Evolutionary conservation across 2,113 vertebrate species (phyloP).

Genomic region (Upupa epops): DNA sequence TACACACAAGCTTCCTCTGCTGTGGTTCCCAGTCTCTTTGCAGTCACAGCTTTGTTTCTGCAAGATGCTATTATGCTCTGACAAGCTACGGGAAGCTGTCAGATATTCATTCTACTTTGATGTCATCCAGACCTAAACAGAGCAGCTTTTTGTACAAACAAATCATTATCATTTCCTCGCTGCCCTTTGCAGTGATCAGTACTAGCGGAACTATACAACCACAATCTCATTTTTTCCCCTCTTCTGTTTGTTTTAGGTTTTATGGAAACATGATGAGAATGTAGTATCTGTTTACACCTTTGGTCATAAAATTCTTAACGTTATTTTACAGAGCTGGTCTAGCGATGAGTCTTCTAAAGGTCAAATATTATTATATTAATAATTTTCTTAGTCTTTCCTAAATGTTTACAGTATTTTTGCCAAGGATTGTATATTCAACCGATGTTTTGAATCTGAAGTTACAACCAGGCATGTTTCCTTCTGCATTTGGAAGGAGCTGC

Average conservation of each 20-base stretch:
- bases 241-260: neutral
- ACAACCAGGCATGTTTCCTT: neutral
- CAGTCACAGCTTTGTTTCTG: slow-evolving; percentile 4
- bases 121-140: slow-evolving; percentile 9
- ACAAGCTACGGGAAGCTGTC: slow-evolving; percentile 33
- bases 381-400: neutral
- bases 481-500: too few species aligned
- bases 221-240: neutral
- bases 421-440: neutral
- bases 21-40: neutral
- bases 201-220: neutral
- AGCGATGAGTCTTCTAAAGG: neutral
- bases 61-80: neutral
- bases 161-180: slow-evolving; percentile 8
- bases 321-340: neutral
- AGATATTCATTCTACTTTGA: slow-evolving; percentile 21
- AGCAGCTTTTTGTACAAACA: neutral
- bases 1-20: neutral
- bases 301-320: neutral
- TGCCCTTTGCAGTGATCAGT: neutral
- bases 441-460: neutral
- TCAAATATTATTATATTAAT: neutral
- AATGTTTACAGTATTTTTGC: neutral
- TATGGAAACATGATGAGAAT: neutral
- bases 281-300: neutral